Evolutionary conservation across 2,888 invertebrate genomes (phyloP), one percentile per base, ranked within the genome.

Genomic region (Dorcus hopei): DNA sequence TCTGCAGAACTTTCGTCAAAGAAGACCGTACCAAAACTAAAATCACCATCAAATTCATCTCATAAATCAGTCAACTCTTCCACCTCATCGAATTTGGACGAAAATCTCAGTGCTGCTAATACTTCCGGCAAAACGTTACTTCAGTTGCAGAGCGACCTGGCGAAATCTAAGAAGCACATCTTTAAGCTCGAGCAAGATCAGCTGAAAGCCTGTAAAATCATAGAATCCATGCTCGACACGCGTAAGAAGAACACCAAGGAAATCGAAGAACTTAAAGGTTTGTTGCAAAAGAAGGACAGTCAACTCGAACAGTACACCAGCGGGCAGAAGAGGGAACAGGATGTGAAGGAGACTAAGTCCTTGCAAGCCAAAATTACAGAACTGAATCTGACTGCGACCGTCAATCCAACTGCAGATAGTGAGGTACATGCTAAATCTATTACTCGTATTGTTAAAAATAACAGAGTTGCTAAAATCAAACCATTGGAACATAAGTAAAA

Each of bases 191-290:
- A 77, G 65, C 72, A 73, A 47, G 77, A 80, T 54, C 75, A 78
- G 59, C 62, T 74, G 45, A 80, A 79, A 64, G 77, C 79, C 4
- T 79, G 77, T 62, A 72, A 76, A 56, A 76, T 79, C 40, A 76
- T 80, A 51, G 75, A 79, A 62, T 72, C 67, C 41, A 73, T 80
- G 69, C 72, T 79, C 45, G 73, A 71, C 14, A 71, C 70, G 42
- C 70, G 70, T 48, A 77, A 74, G 54, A 73, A 70, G 52, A 68
- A 71, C 38, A 72, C 72, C 39, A 72, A 73, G 14, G 74, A 79
- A 61, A 73, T 76, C 23, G 70, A 67, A 3, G 65, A 68, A n/a
- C 63, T 79, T 56, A 74, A 75, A 61, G 63, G 64, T 54, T 68
- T 69, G 55, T 72, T 80, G 49, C 61, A 52, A 9, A 54, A 61